These are phyloP conservation scores for Drosophila pseudotakahashii DNA, from an alignment of 2,888 invertebrate genomes.

Conservation along the genomic window DNA sequence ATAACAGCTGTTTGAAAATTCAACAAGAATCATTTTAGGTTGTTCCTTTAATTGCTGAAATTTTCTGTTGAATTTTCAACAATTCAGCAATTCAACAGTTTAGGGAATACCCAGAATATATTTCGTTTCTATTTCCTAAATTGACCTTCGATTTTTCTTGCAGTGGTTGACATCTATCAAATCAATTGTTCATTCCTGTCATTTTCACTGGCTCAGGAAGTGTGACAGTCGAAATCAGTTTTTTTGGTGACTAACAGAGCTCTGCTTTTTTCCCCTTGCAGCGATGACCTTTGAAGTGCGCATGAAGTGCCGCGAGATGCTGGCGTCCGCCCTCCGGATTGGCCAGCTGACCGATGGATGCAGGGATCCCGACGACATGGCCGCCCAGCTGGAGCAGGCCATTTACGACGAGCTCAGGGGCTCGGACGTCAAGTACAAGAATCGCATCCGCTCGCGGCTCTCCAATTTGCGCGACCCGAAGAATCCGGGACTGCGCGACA, in stretches of 20 bases:
- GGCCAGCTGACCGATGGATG: neutral
- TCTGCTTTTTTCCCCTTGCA: neutral
- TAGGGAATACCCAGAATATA: too few species aligned
- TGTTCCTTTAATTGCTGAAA: too few species aligned
- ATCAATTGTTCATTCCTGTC: neutral
- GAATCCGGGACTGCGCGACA: neutral
- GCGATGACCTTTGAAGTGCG: neutral
- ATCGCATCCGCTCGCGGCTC: neutral
- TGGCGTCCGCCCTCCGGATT: neutral
- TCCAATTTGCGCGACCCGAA: slow-evolving; percentile 1
- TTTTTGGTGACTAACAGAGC: neutral
- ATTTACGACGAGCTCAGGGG: neutral
- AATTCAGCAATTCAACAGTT: too few species aligned
- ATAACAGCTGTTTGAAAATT: too few species aligned
- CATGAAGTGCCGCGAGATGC: neutral
- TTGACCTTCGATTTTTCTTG: neutral
- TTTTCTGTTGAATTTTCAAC: too few species aligned
- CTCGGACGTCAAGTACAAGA: neutral
- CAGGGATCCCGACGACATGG: neutral
- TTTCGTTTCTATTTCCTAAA: too few species aligned
- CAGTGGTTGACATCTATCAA: neutral
- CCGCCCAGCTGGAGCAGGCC: slow-evolving; percentile 2
- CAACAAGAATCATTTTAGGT: too few species aligned
- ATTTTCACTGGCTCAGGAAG: neutral
- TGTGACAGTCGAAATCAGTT: neutral